Evolutionary conservation across 2,797 vertebrate genomes (phyloP), one percentile per base, ranked within the genome.

Genomic region (Yasuhikotakia modesta): DNA sequence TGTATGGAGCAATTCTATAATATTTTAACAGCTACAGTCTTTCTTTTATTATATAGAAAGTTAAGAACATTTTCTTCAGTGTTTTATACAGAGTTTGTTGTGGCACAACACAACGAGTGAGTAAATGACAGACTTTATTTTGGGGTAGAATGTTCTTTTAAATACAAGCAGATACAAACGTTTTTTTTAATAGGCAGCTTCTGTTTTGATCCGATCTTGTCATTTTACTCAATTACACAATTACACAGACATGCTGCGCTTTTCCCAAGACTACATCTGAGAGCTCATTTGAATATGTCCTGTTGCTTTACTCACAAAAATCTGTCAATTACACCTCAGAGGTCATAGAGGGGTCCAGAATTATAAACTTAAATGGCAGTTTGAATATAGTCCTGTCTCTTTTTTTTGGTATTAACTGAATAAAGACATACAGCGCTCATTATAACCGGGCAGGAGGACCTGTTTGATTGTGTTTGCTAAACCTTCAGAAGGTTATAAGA

Each of bases 381-480:
- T 65, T 64, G 72, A 79, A 83, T 84, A 52, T 45, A 76, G 79
- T 79, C 61, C 4, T 46, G 57, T 30, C 32, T 73, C 69, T 70
- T 78, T 80, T 70, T 43, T 22, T 57, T 27, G 5, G 30, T 73
- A 75, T 39, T 65, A 63, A 80, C 27, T 58, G 70, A 82, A 78
- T 76, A 58, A 70, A 60, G 64, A 83, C 83, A 85, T 82, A 21
- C 67, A 78, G 19, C 73, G 64, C 78, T 85, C 66, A 79, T 82
- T 82, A 82, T 39, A 69, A 61, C 45, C 43, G 48, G 14, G 14
- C 24, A 45, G 64, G 73, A 73, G 39, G 45, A 75, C 39, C 19
- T 16, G 14, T n/a, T 55, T 32, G 13, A 16, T 63, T 55, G 71
- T 43, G 58, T 35, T 48, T 35, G 24, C 71, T 22, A 7, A 61